Percentiles rank a stretch among this genome's conserved stretches.
These are phyloP conservation scores for Acanthopagrus latus DNA, from an alignment of 2,797 vertebrate species.

Conservation along the genomic window DNA sequence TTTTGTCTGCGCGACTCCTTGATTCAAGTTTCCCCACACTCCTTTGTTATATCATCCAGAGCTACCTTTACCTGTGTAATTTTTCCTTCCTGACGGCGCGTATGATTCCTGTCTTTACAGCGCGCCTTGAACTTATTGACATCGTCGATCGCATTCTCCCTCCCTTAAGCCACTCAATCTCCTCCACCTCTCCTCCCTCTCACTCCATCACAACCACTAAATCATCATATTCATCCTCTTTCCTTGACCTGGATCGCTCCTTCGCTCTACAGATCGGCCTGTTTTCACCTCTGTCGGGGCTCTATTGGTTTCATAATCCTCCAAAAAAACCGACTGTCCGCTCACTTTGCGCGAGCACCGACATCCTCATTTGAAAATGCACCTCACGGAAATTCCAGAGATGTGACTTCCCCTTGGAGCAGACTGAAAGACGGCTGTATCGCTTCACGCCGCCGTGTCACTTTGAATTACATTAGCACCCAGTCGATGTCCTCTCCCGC, in stretches of 20 bases:
- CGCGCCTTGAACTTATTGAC: conserved; percentile 53
- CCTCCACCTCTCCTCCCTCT: conserved; percentile 17
- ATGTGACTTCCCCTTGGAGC: conserved; percentile 34
- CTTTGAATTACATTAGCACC: conserved; percentile 46
- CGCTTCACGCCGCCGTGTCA: conserved; percentile 42
- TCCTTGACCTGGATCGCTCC: conserved; percentile 40
- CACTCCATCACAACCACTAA: conserved; percentile 35
- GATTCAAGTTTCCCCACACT: conserved; percentile 42
- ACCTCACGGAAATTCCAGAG: conserved; percentile 33
- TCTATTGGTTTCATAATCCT: conserved; percentile 46
- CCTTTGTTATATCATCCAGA: conserved; percentile 7
- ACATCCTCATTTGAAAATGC: conserved; percentile 39
- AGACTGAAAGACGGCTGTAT: conserved; percentile 56
- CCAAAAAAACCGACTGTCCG: conserved; percentile 6
- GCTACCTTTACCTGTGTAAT: conserved; percentile 23
- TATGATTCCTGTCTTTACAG: conserved; percentile 16
- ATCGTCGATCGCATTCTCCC: conserved; percentile 45
- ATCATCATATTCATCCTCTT: conserved; percentile 50
- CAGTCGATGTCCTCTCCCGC: conserved; percentile 2
- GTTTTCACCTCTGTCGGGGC: conserved; percentile 30
- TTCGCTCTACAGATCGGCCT: conserved; percentile 6
- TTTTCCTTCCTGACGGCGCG: not conserved
- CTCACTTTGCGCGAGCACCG: not conserved
- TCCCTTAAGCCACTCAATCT: conserved; percentile 55
- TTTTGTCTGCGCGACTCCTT: conserved; percentile 38